Base-by-base conservation (phyloP, 1,140 invertebrate genomes). In the Triops cancriformis region DNA sequence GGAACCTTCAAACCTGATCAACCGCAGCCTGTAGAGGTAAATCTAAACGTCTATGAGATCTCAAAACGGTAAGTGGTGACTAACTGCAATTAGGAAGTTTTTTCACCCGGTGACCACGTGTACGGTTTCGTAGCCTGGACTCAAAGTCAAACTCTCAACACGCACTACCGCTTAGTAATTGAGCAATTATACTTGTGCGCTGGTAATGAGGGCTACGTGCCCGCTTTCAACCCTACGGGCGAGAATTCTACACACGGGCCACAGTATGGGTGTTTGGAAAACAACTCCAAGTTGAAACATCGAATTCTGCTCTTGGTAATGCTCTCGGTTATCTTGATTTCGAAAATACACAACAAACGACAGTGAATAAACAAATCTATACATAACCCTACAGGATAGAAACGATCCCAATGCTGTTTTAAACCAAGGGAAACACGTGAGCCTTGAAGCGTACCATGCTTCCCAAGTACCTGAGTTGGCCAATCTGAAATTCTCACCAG, bases 81-180 rank as follows among this genome's bases (percentile, higher is more conserved):
- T 76, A 11, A 31, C 1, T n/a, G 18, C n/a, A 41, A 41, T 51
- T 41, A 76, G 43, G 75, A 76, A 51, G 64, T 72, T 26, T 80
- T 80, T 51, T 77, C 51, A 74, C 82, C 78, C 81, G 86, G 85
- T 73, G 82, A 87, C 73, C 83, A 81, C 10, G 81, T 87, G 0
- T 87, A 85, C 82, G 87, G 86, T 0, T 81, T 85, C 79, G 86
- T 88, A 1, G 80, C 86, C 72, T 88, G 86, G 87, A 84, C 84
- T 79, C 85, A 85, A 64, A 81, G 83, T 64, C 85, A 87, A 80
- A 84, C 86, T 78, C 81, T 86, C 26, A 82, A 85, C 73, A 80
- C 82, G 76, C 84, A 84, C 2, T 88, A 87, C 80, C 81, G 81
- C 75, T 80, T 87, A 7, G 75, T 78, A 43, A 83, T 88, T 27